Base-by-base conservation (phyloP, 2,113 vertebrate species). In the Trichomycterus rosablanca region DNA sequence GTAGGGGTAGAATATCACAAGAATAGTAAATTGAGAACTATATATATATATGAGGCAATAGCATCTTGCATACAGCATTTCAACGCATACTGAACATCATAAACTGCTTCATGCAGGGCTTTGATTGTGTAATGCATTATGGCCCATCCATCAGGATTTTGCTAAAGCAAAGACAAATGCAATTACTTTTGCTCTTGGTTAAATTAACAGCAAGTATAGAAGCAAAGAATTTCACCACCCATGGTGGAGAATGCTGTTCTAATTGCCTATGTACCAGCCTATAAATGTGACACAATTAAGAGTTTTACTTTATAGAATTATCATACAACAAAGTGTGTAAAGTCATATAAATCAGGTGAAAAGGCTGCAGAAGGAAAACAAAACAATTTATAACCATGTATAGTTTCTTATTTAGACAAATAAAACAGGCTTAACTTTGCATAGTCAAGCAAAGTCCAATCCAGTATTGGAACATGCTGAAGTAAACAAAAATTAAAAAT, bases 1-100 rank as follows among this genome's bases (percentile, higher is more conserved):
- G n/a, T n/a, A n/a, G n/a, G n/a, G n/a, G n/a, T n/a, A n/a, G n/a
- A n/a, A n/a, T n/a, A n/a, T n/a, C n/a, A n/a, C n/a, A n/a, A n/a
- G n/a, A n/a, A n/a, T n/a, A n/a, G n/a, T n/a, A n/a, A n/a, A n/a
- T n/a, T 50, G 46, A 2, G 19, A 28, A 22, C 11, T 48, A 8
- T 40, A 30, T 3, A n/a, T 20, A 18, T 24, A 15, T 59, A 50
- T 63, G 64, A 70, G 42, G 64, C 42, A 63, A 42, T 62, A 30
- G 35, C 19, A n/a, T 66, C 26, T 63, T 67, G 64, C 52, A 70
- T 62, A 61, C 56, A 60, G 39, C 50, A 23, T 42, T 67, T 11
- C 34, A 32, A 46, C 52, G 49, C 4, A 18, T 16, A 30, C 52
- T 45, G 15, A 55, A 15, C 11, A 49, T 35, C 63, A 23, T 57